Conservation (phyloP, 1,140 invertebrate genomes). For the Drosophila persimilis region DNA sequence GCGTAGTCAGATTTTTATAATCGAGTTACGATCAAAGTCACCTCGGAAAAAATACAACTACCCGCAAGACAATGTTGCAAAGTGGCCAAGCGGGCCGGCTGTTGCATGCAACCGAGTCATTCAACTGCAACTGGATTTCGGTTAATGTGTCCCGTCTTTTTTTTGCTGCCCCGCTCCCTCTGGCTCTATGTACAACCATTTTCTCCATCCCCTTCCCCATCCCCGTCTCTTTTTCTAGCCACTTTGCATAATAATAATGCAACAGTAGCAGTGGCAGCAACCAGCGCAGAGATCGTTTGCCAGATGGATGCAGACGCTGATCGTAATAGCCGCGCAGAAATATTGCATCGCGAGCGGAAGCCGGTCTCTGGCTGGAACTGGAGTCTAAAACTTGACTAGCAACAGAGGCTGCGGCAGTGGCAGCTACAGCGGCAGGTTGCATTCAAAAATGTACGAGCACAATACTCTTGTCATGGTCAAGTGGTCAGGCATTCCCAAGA, state of each 20-base stretch:
- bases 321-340: conserved; percentile 49
- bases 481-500: conserved; percentile 51
- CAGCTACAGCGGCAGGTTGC: neutral
- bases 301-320: conserved; percentile 39
- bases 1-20: conserved; percentile 52
- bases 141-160: conserved; percentile 58
- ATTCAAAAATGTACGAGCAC: conserved; percentile 29
- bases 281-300: conserved; percentile 36
- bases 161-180: conserved; percentile 3
- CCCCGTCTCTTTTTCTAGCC: conserved; percentile 29
- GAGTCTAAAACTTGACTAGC: neutral
- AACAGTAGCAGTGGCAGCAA: conserved; percentile 33
- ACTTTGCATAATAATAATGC: conserved; percentile 74
- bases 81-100: conserved; percentile 31
- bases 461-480: conserved; percentile 61
- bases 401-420: no score
- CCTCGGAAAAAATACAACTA: conserved; percentile 1
- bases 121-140: conserved; percentile 77
- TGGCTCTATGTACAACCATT: no score
- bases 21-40: conserved; percentile 38
- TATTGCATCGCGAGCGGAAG: conserved; percentile 47
- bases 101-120: conserved; percentile 62
- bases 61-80: conserved; percentile 43
- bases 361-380: conserved; percentile 4
- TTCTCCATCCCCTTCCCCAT: conserved; percentile 12